These are phyloP conservation scores for Ophiothrix spiculata DNA, from an alignment of 35 echinoderm and acorn worm species.

Conservation along the genomic window DNA sequence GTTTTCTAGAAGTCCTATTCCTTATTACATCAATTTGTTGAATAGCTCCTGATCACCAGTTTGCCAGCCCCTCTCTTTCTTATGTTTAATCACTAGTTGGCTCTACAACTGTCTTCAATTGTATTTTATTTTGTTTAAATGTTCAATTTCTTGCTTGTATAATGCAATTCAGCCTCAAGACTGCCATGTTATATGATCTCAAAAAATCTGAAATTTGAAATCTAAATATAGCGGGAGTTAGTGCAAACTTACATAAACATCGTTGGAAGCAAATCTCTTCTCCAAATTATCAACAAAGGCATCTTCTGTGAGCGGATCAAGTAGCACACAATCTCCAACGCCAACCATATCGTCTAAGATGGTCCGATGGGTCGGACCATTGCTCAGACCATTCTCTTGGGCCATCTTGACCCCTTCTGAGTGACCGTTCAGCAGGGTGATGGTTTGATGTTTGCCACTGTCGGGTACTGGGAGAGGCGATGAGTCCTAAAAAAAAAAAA, in stretches of 20 bases:
- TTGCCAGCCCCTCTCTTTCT: no score
- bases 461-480: background rate
- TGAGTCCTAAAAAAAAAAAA: background rate
- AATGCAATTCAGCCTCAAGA: no score
- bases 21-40: no score
- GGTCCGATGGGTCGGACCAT: slow-evolving; percentile 32
- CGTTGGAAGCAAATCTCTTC: slow-evolving; percentile 66
- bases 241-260: slow-evolving; percentile 99
- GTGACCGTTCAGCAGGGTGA: background rate
- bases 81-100: no score
- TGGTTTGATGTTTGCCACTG: background rate
- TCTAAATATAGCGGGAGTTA: no score
- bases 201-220: no score
- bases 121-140: no score
- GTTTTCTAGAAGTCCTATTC: no score
- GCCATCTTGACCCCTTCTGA: slow-evolving; percentile 22
- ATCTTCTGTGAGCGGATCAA: slow-evolving; percentile 90
- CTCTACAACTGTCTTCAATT: no score
- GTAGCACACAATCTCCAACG: slow-evolving; percentile 84
- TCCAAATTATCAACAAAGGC: slow-evolving; percentile 84
- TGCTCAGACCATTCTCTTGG: slow-evolving; percentile 30
- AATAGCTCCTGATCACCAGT: no score
- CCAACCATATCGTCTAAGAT: slow-evolving; percentile 93
- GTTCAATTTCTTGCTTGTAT: no score
- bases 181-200: no score